Conservation (phyloP, 1,140 invertebrate species). For the Trigoniulus corallinus region DNA sequence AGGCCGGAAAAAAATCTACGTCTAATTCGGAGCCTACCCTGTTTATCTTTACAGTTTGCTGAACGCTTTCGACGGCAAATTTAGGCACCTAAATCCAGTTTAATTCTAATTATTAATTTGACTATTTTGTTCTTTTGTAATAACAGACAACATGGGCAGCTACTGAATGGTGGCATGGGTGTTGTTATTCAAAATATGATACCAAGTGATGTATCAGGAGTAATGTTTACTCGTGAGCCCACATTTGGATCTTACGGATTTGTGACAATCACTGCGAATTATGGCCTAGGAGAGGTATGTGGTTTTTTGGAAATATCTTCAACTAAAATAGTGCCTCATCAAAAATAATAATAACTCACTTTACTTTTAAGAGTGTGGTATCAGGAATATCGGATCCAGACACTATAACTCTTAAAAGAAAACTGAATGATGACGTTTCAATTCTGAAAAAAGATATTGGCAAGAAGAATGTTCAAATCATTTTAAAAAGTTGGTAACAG, state of each 20-base stretch:
- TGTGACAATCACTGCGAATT: conserved; percentile 60
- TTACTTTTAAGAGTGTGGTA: conserved; percentile 44
- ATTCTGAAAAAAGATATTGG: conserved; percentile 34
- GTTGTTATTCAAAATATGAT: conserved; percentile 71
- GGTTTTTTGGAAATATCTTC: too few species aligned
- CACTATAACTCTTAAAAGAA: conserved; percentile 38
- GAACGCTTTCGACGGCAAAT: too few species aligned
- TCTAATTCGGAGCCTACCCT: too few species aligned
- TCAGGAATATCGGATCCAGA: conserved; percentile 56
- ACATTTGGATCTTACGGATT: conserved; percentile 42
- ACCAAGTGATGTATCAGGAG: conserved; percentile 47
- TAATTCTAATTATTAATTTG: background rate
- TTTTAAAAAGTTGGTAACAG: background rate
- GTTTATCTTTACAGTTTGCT: too few species aligned
- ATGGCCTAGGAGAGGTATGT: conserved; percentile 66
- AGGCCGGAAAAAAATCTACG: too few species aligned
- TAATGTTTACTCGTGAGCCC: conserved; percentile 62
- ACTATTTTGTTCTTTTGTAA: background rate
- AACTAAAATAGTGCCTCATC: background rate
- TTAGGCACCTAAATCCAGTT: too few species aligned
- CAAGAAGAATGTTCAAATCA: conserved; percentile 27
- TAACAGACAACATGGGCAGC: conserved; percentile 43
- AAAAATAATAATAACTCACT: background rate
- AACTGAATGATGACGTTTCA: conserved; percentile 27
- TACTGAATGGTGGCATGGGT: conserved; percentile 44